Evolutionary conservation across 2,888 invertebrate species (phyloP).

Genomic region (Drosophila lacicola): DNA sequence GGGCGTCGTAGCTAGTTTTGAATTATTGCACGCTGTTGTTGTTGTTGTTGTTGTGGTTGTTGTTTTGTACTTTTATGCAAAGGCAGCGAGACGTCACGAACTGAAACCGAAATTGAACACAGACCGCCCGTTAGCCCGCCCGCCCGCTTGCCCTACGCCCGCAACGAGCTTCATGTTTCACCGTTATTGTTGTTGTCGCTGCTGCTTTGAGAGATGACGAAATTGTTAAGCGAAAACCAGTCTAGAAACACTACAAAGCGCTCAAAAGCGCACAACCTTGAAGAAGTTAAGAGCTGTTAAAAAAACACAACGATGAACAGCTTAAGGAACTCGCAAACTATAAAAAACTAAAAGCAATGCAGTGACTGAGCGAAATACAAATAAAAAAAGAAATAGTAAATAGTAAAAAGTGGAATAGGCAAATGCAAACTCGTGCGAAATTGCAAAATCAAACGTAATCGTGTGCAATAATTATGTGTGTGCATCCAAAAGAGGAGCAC

Average conservation of each 20-base stretch:
- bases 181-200: slow-evolving; percentile 38
- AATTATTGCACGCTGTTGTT: slow-evolving; percentile 49
- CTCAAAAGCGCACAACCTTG: slow-evolving; percentile 70
- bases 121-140: background rate
- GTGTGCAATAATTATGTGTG: slow-evolving; percentile 49
- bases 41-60: slow-evolving; percentile 19
- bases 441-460: slow-evolving; percentile 53
- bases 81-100: slow-evolving; percentile 59
- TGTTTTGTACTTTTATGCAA: slow-evolving; percentile 53
- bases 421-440: slow-evolving; percentile 27
- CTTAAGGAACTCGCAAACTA: slow-evolving; percentile 56
- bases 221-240: slow-evolving; percentile 76
- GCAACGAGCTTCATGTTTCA: slow-evolving; percentile 48
- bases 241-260: slow-evolving; percentile 68
- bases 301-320: slow-evolving; percentile 28
- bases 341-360: slow-evolving; percentile 20
- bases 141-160: slow-evolving; percentile 43
- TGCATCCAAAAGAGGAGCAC: slow-evolving; percentile 46
- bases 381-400: slow-evolving; percentile 30
- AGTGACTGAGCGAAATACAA: slow-evolving; percentile 43
- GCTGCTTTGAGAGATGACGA: slow-evolving; percentile 66
- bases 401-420: slow-evolving; percentile 27
- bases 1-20: slow-evolving; percentile 48
- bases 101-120: slow-evolving; percentile 42
- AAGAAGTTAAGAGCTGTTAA: slow-evolving; percentile 63